phyloP scores from a whole-genome alignment of 2,888 invertebrate genomes.

The Troides helena region DNA sequence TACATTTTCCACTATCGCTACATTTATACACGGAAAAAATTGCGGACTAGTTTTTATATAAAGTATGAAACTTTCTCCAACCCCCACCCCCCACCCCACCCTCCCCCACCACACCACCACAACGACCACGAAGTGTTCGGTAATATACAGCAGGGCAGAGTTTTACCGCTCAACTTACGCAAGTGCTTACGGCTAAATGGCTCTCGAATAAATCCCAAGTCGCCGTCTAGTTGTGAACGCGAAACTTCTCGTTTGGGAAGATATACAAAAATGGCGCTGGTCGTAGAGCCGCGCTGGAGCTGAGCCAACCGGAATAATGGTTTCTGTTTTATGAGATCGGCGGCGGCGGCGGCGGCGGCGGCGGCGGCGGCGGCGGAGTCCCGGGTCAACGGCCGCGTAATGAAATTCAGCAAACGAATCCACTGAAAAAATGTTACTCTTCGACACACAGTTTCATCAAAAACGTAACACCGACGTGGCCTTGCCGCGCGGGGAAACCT shows the following conservation, averaged over 20 bases:
- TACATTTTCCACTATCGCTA: too few relatives aligned
- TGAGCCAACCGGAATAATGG: slow-evolving; percentile 16
- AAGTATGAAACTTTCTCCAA: too few relatives aligned
- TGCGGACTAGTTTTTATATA: too few relatives aligned
- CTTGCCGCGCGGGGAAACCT: too few relatives aligned
- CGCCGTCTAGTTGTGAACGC: slow-evolving; percentile 10
- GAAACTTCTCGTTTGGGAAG: slow-evolving; percentile 6
- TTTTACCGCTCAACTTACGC: neutral
- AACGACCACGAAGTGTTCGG: too few relatives aligned
- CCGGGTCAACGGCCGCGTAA: slow-evolving; percentile 16
- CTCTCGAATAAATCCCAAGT: slow-evolving; percentile 12
- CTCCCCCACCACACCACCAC: too few relatives aligned
- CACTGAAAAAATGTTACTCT: slow-evolving; percentile 4
- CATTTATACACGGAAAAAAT: too few relatives aligned
- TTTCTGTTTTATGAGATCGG: slow-evolving; percentile 8
- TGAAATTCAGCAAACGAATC: neutral
- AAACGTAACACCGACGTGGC: neutral
- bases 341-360: neutral
- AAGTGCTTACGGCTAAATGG: neutral
- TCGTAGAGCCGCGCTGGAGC: slow-evolving; percentile 17
- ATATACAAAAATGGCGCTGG: slow-evolving; percentile 17
- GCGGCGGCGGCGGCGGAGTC: neutral
- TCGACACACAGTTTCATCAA: slow-evolving; percentile 5
- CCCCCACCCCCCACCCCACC: too few relatives aligned
- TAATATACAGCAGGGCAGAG: neutral